phyloP scores from a whole-genome alignment of 30 jellyfish, hydroid and myxozoan genomes.

The Mastigias papua region DNA sequence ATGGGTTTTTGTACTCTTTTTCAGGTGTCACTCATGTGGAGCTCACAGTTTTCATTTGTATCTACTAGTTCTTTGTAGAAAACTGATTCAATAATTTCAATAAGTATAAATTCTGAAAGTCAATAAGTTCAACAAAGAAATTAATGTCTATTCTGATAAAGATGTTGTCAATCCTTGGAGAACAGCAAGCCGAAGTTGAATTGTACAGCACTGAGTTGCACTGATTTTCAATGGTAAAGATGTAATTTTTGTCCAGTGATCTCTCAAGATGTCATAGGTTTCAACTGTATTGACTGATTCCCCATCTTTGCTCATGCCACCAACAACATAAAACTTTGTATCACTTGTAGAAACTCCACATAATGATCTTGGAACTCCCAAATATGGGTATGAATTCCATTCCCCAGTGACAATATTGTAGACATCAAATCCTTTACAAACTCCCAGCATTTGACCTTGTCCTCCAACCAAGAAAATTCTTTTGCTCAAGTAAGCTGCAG shows the following conservation, averaged over 20 bases:
- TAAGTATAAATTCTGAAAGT: neutral
- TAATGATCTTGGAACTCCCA: constrained; percentile 92
- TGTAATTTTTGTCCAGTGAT: constrained; percentile 90
- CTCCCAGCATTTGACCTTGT: constrained; percentile 88
- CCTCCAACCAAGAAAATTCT: constrained; percentile 93
- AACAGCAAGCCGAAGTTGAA: constrained; percentile 87
- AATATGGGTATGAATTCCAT: constrained; percentile 89
- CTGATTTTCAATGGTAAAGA: constrained; percentile 84
- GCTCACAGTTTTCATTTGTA: too few species aligned
- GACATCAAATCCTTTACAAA: constrained; percentile 87
- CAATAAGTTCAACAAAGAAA: too few species aligned
- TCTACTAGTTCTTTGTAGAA: too few species aligned
- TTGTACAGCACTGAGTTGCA: constrained; percentile 89
- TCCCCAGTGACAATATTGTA: constrained; percentile 72
- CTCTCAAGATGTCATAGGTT: constrained; percentile 82
- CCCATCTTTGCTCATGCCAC: constrained; percentile 95
- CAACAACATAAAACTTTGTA: constrained; percentile 78
- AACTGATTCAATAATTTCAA: too few species aligned
- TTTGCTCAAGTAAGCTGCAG: constrained; percentile 80
- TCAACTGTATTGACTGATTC: constrained; percentile 89
- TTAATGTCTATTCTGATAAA: constrained; percentile 37
- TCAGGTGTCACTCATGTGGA: too few species aligned
- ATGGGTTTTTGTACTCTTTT: too few species aligned
- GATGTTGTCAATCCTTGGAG: constrained; percentile 95
- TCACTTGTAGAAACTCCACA: constrained; percentile 89